Evolutionary conservation across 2,888 invertebrate genomes (phyloP).

Genomic region (Caenorhabditis auriculariae): DNA sequence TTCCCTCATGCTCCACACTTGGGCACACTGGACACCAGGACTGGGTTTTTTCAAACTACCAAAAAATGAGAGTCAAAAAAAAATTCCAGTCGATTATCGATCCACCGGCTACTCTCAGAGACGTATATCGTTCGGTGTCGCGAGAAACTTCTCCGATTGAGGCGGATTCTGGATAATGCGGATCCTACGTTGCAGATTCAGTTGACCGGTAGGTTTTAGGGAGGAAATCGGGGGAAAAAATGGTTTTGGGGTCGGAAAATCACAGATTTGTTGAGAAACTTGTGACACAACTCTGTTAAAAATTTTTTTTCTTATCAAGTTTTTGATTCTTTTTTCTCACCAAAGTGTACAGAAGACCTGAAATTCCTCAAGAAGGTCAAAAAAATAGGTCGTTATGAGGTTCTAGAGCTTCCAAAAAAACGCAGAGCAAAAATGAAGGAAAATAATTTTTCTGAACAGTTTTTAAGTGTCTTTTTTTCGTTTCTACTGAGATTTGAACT

Average conservation of each 20-base stretch:
- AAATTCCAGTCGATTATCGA: conserved; percentile 43
- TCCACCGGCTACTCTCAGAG: conserved; percentile 48
- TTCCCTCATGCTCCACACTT: conserved; percentile 41
- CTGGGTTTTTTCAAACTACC: conserved; percentile 21
- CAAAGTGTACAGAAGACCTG: background rate
- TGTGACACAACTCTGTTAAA: too few relatives aligned
- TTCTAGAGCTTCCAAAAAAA: too few relatives aligned
- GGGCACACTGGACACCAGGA: conserved; percentile 40
- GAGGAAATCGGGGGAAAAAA: too few relatives aligned
- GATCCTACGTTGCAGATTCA: conserved; percentile 24
- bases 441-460: too few relatives aligned
- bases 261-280: too few relatives aligned
- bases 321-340: background rate
- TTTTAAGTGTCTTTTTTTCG: too few relatives aligned
- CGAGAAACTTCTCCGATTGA: conserved; percentile 47
- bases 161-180: conserved; percentile 43
- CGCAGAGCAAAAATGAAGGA: too few relatives aligned
- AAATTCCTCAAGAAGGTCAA: background rate
- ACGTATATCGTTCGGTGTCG: conserved; percentile 47
- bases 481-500: too few relatives aligned
- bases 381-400: background rate
- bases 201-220: conserved; percentile 20
- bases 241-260: too few relatives aligned
- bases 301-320: too few relatives aligned
- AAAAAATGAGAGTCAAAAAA: background rate